Conservation (phyloP, 2,888 invertebrate genomes). For the Cephonodes hylas region DNA sequence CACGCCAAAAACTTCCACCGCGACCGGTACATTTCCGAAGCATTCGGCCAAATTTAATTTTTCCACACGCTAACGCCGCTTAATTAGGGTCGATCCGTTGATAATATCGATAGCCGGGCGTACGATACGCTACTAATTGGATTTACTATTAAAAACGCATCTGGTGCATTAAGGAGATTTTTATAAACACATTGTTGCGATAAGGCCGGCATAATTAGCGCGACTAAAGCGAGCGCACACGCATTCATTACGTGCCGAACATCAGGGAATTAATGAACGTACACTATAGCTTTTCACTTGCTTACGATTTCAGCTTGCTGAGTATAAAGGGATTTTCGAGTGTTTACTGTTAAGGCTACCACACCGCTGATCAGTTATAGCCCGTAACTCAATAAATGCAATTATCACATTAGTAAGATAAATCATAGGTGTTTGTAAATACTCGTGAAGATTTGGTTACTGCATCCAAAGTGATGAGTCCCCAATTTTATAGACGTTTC, state of each 20-base stretch:
- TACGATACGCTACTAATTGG: conserved; percentile 50
- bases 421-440: too few relatives aligned
- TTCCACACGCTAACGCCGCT: conserved; percentile 23
- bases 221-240: conserved; percentile 17
- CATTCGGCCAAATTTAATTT: conserved; percentile 11
- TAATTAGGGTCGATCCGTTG: conserved; percentile 44
- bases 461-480: too few relatives aligned
- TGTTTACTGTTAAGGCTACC: too few relatives aligned
- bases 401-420: too few relatives aligned
- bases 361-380: too few relatives aligned
- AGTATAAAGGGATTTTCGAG: too few relatives aligned
- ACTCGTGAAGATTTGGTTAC: too few relatives aligned
- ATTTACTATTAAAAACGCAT: conserved; percentile 55
- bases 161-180: conserved; percentile 46
- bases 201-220: conserved; percentile 28
- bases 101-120: conserved; percentile 38
- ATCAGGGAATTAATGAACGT: conserved; percentile 4
- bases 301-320: neutral
- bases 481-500: too few relatives aligned
- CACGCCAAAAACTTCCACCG: neutral
- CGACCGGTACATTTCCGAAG: conserved; percentile 8
- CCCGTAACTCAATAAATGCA: too few relatives aligned
- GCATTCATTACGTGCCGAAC: conserved; percentile 14
- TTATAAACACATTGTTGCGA: conserved; percentile 40
- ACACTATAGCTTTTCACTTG: neutral